Percentiles rank a stretch among this genome's conserved stretches.
These are phyloP conservation scores for Parnassius smintheus DNA, from an alignment of 2,888 invertebrate genomes.

Conservation along the genomic window DNA sequence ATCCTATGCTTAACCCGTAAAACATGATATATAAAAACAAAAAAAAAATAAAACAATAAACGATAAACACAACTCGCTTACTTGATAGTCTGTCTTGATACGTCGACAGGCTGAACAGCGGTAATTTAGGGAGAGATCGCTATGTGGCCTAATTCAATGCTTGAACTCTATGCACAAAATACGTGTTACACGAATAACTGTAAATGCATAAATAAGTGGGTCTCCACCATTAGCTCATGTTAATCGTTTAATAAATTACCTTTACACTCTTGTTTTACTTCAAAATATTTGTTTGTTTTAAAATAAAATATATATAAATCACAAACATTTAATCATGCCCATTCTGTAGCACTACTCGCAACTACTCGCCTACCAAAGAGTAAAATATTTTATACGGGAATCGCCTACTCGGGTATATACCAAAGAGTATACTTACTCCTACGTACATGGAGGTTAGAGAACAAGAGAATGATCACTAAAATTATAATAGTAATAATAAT, in stretches of 20 bases:
- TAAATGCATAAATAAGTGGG: constrained; percentile 75
- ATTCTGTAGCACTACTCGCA: constrained; percentile 56
- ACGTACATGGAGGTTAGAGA: no score
- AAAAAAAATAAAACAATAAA: constrained; percentile 35
- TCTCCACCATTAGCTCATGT: constrained; percentile 41
- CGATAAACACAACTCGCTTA: constrained; percentile 62
- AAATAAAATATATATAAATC: constrained; percentile 42
- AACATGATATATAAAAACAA: constrained; percentile 30
- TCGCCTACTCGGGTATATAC: no score
- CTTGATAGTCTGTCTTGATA: constrained; percentile 66
- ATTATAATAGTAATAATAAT: no score
- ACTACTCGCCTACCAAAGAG: not conserved
- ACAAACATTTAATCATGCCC: constrained; percentile 67
- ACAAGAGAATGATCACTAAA: no score
- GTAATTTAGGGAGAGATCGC: constrained; percentile 83
- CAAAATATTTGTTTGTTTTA: constrained; percentile 37
- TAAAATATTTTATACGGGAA: no score
- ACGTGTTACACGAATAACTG: constrained; percentile 81
- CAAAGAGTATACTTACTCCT: no score
- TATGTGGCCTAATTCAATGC: constrained; percentile 82
- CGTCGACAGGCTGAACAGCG: constrained; percentile 82
- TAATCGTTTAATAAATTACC: constrained; percentile 39
- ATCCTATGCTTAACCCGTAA: constrained; percentile 38
- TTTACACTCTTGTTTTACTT: constrained; percentile 39
- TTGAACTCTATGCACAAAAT: constrained; percentile 80